Percentiles rank a stretch among this genome's conserved stretches.
phyloP scores from a whole-genome alignment of 2,797 vertebrate genomes.

The Simalia tracyae region DNA sequence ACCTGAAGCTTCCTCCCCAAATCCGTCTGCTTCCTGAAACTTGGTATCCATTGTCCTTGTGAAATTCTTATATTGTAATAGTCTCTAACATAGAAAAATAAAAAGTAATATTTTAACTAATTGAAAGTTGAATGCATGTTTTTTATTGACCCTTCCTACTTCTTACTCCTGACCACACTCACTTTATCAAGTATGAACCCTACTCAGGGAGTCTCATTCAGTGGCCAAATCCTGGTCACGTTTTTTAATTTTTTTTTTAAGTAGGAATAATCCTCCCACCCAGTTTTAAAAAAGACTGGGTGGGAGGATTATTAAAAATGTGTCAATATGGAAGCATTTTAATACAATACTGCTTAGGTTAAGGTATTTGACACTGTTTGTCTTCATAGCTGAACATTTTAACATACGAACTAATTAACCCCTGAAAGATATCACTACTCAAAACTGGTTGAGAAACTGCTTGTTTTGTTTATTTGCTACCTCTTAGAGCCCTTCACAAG shows the following conservation, averaged over 20 bases:
- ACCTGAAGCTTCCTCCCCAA: constrained; percentile 85
- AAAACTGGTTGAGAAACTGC: background rate
- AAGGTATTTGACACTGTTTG: background rate
- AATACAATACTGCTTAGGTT: background rate
- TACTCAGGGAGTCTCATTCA: background rate
- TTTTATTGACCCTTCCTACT: background rate
- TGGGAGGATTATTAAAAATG: background rate
- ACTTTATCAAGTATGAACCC: background rate
- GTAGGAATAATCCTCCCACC: background rate
- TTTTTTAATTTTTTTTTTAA: background rate
- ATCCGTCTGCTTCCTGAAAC: constrained; percentile 78
- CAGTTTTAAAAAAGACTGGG: background rate
- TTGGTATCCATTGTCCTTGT: constrained; percentile 80
- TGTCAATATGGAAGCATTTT: background rate
- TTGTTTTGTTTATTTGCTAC: background rate
- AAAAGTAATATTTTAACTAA: background rate
- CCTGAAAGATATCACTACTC: background rate
- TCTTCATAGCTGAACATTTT: background rate
- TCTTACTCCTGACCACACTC: background rate
- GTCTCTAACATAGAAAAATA: constrained; percentile 64
- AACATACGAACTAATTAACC: background rate
- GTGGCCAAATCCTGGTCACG: background rate
- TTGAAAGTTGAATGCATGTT: background rate
- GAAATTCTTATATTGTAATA: constrained; percentile 56
- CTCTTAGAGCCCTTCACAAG: background rate